Evolutionary conservation across 2,888 invertebrate species (phyloP).

Genomic region (Nebria salina): DNA sequence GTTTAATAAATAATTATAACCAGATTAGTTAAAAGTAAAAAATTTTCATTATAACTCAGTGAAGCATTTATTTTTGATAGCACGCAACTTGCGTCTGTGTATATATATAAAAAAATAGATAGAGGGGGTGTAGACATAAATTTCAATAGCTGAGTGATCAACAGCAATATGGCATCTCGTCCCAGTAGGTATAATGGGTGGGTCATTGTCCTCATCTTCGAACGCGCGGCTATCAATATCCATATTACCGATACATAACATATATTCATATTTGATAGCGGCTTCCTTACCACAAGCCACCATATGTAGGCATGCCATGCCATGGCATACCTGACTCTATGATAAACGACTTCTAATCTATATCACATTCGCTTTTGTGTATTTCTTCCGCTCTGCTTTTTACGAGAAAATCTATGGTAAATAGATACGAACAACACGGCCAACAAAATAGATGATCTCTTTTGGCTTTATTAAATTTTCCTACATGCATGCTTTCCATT

Average conservation of each 20-base stretch:
- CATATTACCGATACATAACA: conserved; percentile 1
- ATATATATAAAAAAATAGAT: no score
- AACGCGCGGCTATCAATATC: not conserved
- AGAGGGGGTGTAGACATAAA: not conserved
- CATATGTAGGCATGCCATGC: not conserved
- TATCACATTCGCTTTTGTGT: not conserved
- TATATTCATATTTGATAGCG: conserved; percentile 1
- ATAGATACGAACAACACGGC: not conserved
- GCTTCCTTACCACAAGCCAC: not conserved
- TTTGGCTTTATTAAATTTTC: not conserved
- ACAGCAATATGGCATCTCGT: not conserved
- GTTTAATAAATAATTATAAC: not conserved
- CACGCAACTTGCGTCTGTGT: not conserved
- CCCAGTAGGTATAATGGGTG: not conserved
- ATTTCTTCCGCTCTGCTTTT: not conserved
- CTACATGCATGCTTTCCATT: not conserved
- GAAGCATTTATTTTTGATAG: not conserved
- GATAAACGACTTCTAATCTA: conserved; percentile 1
- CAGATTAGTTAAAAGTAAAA: not conserved
- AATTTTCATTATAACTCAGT: not conserved
- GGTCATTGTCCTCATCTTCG: not conserved
- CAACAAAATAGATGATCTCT: not conserved
- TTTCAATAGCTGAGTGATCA: not conserved
- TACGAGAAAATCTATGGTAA: not conserved
- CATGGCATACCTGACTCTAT: not conserved